Evolutionary conservation across 2,113 vertebrate genomes (phyloP).

Genomic region (Engraulis encrasicolus): DNA sequence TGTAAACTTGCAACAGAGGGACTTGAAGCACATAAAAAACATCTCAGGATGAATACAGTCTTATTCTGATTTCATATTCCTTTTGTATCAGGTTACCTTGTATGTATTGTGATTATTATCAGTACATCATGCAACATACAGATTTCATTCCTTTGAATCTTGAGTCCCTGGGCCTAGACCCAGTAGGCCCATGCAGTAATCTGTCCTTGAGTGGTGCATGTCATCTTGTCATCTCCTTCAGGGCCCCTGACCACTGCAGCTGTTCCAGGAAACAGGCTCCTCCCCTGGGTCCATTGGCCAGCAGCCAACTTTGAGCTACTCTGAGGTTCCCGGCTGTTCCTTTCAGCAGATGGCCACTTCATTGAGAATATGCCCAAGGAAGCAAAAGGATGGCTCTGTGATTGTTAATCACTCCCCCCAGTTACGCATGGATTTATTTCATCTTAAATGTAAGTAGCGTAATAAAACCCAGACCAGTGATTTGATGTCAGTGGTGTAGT

Average conservation of each 20-base stretch:
- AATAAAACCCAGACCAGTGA: no score
- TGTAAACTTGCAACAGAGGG: constrained; percentile 25
- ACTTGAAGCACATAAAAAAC: constrained; percentile 8
- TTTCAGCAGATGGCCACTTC: not conserved
- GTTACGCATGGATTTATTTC: no score
- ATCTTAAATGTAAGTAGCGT: no score
- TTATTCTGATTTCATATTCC: not conserved
- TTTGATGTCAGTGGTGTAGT: no score
- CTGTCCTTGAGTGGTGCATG: no score
- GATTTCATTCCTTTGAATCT: no score
- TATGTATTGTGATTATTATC: not conserved
- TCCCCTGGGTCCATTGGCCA: not conserved
- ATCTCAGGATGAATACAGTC: not conserved
- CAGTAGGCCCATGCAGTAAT: no score
- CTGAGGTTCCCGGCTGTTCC: not conserved
- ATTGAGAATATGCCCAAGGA: not conserved
- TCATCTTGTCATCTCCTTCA: not conserved
- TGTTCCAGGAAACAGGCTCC: not conserved
- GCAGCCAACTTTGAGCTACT: not conserved
- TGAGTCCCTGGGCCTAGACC: no score
- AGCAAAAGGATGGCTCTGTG: not conserved
- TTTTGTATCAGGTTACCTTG: no score
- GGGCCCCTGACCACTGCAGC: not conserved
- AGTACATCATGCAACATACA: not conserved
- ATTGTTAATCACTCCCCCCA: not conserved